A percentile compares a stretch with the other conserved stretches of the same genome.
Conservation (phyloP, 2,888 invertebrate genomes). For the Eristalinus aeneus region DNA sequence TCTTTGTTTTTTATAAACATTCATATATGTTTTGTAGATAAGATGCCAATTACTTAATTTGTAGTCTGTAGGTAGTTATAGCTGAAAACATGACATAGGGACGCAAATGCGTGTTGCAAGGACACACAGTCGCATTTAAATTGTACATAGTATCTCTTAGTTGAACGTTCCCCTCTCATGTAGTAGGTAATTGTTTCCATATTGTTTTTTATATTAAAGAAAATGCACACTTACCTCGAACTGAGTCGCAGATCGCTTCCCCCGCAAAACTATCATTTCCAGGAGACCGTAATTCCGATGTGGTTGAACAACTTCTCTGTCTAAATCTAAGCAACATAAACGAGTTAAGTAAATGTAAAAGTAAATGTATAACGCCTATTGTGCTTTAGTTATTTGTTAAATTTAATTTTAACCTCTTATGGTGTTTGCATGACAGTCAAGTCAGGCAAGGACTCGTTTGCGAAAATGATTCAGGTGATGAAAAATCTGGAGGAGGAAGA, state of each 20-base stretch:
- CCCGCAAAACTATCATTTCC: slow-evolving; percentile 19
- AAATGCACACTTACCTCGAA: slow-evolving; percentile 43
- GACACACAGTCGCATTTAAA: slow-evolving; percentile 18
- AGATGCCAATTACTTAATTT: slow-evolving; percentile 66
- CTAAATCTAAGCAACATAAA: slow-evolving; percentile 22
- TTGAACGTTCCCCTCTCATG: neutral
- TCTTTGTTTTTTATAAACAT: slow-evolving; percentile 37
- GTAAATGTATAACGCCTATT: too few species aligned
- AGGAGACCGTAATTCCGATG: slow-evolving; percentile 79
- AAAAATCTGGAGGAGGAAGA: slow-evolving; percentile 8
- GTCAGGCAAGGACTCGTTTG: neutral
- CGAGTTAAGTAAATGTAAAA: slow-evolving; percentile 2
- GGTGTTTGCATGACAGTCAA: slow-evolving; percentile 1
- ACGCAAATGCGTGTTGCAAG: slow-evolving; percentile 19
- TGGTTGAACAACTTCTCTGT: slow-evolving; percentile 74
- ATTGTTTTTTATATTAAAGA: slow-evolving; percentile 2
- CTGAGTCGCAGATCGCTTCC: neutral
- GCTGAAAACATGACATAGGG: slow-evolving; percentile 22
- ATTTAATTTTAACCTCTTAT: neutral
- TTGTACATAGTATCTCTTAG: neutral
- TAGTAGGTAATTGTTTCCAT: slow-evolving; percentile 10
- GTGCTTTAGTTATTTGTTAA: too few species aligned
- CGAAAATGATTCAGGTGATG: neutral
- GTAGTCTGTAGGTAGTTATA: slow-evolving; percentile 44
- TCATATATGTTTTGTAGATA: slow-evolving; percentile 28